Percentiles rank a stretch among this genome's conserved stretches.
phyloP scores from a whole-genome alignment of 1,140 invertebrate species.

The Antheraea pernyi region DNA sequence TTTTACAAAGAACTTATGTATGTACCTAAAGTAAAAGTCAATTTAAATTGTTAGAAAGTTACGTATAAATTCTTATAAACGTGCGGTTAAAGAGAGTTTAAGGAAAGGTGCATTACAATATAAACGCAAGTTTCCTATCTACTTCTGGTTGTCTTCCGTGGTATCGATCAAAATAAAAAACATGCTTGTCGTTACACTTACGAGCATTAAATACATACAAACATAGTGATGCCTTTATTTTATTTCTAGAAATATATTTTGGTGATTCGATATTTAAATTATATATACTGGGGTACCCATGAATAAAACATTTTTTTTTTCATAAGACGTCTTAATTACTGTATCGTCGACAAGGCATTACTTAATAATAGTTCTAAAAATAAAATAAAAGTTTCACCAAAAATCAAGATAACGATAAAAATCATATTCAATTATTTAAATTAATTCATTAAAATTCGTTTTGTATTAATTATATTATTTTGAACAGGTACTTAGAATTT shows the following conservation, averaged over 20 bases:
- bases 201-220: background rate
- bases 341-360: too few species aligned
- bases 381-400: too few species aligned
- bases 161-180: background rate
- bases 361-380: too few species aligned
- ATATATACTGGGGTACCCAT: background rate
- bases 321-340: too few species aligned
- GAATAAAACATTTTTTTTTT: too few species aligned
- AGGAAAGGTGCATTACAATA: background rate
- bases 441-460: too few species aligned
- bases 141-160: background rate
- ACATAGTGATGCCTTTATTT: background rate
- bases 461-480: too few species aligned
- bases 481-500: too few species aligned
- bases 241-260: background rate
- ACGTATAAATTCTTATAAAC: background rate
- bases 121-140: background rate
- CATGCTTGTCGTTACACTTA: background rate
- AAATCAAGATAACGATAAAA: too few species aligned
- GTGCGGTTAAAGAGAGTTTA: background rate
- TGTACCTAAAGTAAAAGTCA: slow-evolving; percentile 39
- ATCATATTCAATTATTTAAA: too few species aligned
- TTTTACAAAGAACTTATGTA: slow-evolving; percentile 11
- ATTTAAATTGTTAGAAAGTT: slow-evolving; percentile 36
- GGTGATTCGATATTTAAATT: background rate